Evolutionary conservation across 1,140 invertebrate genomes (phyloP), one percentile per base, ranked within the genome.

Genomic region (Diuraphis noxia): DNA sequence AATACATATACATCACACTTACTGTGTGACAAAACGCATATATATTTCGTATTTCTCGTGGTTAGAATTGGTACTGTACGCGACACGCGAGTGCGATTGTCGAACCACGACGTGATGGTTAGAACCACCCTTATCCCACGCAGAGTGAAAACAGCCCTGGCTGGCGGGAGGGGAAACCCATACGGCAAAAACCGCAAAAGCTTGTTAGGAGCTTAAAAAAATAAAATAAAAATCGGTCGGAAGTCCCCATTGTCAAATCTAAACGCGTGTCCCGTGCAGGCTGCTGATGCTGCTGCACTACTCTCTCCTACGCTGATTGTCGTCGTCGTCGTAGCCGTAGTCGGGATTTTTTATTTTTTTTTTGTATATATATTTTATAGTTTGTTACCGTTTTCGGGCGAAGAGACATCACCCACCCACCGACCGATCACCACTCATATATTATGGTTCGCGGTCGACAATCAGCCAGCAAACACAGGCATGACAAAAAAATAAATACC

Each of bases 241-340:
- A 86, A 86, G 34, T 86, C 36, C 34, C 85, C 36, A 88, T 88
- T 88, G 86, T 88, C 49, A 63, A 88, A 88, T 23, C 85, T 56
- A 88, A 56, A 63, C 86, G 86, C 52, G 86, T 88, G 86, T 88
- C 86, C 52, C 86, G 6, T 63, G 86, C 86, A 88, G 86, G 38
- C 84, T 23, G 79, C 79, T 46, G n/a, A 30, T 36, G 52, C 49
- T 30, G 46, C 34, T 25, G 7, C 81, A 19, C 38, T 84, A 84
- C 82, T n/a, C 38, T 40, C 38, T 30, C 84, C 49, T 23, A 34
- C 46, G 36, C 46, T 87, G 85, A 87, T 87, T 87, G 85, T 87
- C 85, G 85, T 52, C 84, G 46, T 46, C 43, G 10, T 56, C 30
- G 56, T n/a, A 72, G n/a, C 17, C 30, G 34, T 52, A 63, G 49